Base-by-base conservation (phyloP, 2,797 vertebrate genomes). In the Alfaro cultratus region DNA sequence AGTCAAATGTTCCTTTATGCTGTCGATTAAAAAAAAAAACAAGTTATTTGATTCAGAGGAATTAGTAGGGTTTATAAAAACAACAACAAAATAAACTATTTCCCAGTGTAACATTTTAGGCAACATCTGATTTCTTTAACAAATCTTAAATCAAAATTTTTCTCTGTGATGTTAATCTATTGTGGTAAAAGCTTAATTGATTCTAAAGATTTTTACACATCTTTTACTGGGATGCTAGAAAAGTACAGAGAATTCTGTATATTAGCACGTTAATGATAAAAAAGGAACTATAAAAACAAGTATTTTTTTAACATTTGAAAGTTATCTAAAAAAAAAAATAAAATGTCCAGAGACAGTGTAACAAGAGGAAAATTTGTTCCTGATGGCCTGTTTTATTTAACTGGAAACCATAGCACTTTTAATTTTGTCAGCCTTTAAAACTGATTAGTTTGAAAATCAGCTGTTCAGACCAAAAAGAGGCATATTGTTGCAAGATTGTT, bases 401-500 rank as follows among this genome's bases (percentile, higher is more conserved):
- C 6, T 34, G 21, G 36, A 34, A 67, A 67, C 21, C 8, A 23
- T 3, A 62, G 57, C 4, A 62, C 23, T 53, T 62, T 15, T 62
- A 31, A 62, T 7, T 34, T 23, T 41, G 18, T 21, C 23, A 70
- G 23, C 5, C 11, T 43, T 67, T 74, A n/a, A 15, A 41, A 34
- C 36, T 39, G 26, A 41, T 41, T 15, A 57, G 60, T 80, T 80
- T 34, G 47, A 80, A 78, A 80, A 51, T 45, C 0, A 49, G 47
- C 74, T 71, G 76, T 55, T 82, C 53, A 75, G 83, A 85, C 43
- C 10, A n/a, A 81, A 92, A 92, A 92, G 88, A 91, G 82, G 76
- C 85, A 75, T 85, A 88, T 92, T 93, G 90, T 93, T 89, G 85
- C 67, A 46, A 75, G 79, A 74, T 84, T 70, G 23, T 46, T 89